These are phyloP conservation scores for Ceyx margarethae DNA, from an alignment of 2,113 vertebrate genomes.

Conservation along the genomic window DNA sequence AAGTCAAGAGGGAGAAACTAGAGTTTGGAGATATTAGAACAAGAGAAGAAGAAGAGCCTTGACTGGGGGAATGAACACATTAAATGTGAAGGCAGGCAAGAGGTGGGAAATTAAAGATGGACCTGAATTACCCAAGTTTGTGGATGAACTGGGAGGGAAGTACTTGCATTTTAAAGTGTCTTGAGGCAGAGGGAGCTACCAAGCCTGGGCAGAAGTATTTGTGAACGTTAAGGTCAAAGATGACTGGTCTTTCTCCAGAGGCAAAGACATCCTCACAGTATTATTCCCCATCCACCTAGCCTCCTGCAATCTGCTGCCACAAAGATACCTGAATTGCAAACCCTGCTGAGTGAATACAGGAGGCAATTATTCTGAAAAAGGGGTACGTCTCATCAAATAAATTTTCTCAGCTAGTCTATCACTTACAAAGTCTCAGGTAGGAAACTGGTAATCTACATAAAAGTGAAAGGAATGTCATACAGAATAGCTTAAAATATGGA, in stretches of 20 bases:
- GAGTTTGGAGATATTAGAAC: background rate
- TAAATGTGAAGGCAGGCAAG: background rate
- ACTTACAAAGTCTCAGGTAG: constrained; percentile 41
- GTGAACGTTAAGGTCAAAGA: background rate
- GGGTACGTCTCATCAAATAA: constrained; percentile 15
- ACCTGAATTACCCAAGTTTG: background rate
- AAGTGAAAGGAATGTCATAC: constrained; percentile 59
- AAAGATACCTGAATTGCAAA: background rate
- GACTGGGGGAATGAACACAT: background rate
- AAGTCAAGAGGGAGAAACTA: background rate
- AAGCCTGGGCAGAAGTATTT: background rate
- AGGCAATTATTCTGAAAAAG: background rate
- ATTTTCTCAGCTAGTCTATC: constrained; percentile 49
- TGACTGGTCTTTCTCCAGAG: background rate
- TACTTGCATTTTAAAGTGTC: background rate
- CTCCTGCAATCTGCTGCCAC: background rate
- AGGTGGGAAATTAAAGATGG: background rate
- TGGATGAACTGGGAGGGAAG: background rate
- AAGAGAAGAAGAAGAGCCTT: background rate
- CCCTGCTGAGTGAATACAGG: background rate
- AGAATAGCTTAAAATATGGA: constrained; percentile 51
- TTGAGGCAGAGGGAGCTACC: background rate
- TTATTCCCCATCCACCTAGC: background rate
- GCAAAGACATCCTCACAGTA: background rate
- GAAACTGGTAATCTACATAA: constrained; percentile 55